Conservation (phyloP, 2,113 vertebrate species). For the Ardeotis arabs region DNA sequence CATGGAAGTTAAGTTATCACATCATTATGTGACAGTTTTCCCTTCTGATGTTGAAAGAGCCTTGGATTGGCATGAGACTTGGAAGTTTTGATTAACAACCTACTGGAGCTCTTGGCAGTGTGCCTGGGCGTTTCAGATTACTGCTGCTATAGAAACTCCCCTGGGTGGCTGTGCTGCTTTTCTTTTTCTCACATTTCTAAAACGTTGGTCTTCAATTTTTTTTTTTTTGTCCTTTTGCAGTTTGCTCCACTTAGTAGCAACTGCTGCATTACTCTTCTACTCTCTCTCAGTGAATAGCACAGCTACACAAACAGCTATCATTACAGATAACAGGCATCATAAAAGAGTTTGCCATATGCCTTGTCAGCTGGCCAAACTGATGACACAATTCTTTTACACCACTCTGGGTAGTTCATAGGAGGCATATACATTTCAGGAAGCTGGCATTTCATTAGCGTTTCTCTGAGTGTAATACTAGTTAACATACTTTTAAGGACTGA, state of each 20-base stretch:
- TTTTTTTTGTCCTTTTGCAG: not conserved
- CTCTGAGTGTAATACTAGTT: not conserved
- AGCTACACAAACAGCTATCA: slow-evolving; percentile 20
- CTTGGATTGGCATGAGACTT: slow-evolving; percentile 49
- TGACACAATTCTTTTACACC: not conserved
- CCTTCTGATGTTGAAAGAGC: slow-evolving; percentile 5
- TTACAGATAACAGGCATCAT: slow-evolving; percentile 28
- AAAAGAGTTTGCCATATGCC: slow-evolving; percentile 41
- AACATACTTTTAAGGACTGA: not conserved
- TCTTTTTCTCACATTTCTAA: slow-evolving; percentile 24
- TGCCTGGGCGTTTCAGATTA: slow-evolving; percentile 43
- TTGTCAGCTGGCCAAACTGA: slow-evolving; percentile 34
- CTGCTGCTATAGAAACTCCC: slow-evolving; percentile 43
- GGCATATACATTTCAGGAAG: not conserved
- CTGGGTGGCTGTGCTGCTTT: slow-evolving; percentile 10
- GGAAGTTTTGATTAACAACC: slow-evolving; percentile 50
- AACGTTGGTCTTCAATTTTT: not conserved
- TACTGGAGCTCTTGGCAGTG: slow-evolving; percentile 41
- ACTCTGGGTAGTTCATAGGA: not conserved
- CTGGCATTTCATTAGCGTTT: not conserved
- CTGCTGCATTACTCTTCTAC: not conserved
- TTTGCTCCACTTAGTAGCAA: slow-evolving; percentile 28
- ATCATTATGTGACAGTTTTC: slow-evolving; percentile 17
- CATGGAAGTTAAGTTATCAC: slow-evolving; percentile 22
- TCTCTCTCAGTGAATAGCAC: not conserved